Percentiles rank a stretch among this genome's conserved stretches.
These are phyloP conservation scores for Idaea dimidiata DNA, from an alignment of 2,888 invertebrate genomes.

Conservation along the genomic window DNA sequence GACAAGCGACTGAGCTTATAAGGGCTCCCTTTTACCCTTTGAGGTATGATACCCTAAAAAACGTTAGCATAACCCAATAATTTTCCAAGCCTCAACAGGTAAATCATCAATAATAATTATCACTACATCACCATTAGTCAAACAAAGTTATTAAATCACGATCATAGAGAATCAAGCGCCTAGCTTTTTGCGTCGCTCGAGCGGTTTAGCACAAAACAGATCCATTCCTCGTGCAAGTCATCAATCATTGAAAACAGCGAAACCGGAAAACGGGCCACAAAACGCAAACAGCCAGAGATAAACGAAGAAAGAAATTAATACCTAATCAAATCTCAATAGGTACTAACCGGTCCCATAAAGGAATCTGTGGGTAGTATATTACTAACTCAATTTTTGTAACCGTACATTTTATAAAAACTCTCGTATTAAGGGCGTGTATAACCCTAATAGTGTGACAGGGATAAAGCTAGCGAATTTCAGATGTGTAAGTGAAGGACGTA, in stretches of 20 bases:
- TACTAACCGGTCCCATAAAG: neutral
- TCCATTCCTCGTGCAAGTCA: neutral
- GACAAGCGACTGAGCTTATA: too few species aligned
- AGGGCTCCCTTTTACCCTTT: too few species aligned
- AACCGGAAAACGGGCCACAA: neutral
- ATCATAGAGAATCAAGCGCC: neutral
- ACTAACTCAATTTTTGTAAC: neutral
- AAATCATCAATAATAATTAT: neutral
- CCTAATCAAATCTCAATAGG: neutral
- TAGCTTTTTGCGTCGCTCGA: neutral
- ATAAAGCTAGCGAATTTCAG: too few species aligned
- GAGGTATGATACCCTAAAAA: neutral
- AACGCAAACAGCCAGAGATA: neutral
- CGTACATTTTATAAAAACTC: neutral
- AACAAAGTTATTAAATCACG: neutral
- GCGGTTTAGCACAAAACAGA: neutral
- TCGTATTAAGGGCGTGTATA: too few species aligned
- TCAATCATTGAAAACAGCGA: neutral
- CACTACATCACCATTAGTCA: neutral
- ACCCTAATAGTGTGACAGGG: too few species aligned
- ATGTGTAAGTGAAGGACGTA: too few species aligned
- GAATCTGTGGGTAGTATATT: neutral
- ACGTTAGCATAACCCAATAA: neutral
- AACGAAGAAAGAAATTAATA: neutral
- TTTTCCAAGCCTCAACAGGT: neutral